Conservation (phyloP, 2,797 vertebrate species). For the Erethizon dorsatum region DNA sequence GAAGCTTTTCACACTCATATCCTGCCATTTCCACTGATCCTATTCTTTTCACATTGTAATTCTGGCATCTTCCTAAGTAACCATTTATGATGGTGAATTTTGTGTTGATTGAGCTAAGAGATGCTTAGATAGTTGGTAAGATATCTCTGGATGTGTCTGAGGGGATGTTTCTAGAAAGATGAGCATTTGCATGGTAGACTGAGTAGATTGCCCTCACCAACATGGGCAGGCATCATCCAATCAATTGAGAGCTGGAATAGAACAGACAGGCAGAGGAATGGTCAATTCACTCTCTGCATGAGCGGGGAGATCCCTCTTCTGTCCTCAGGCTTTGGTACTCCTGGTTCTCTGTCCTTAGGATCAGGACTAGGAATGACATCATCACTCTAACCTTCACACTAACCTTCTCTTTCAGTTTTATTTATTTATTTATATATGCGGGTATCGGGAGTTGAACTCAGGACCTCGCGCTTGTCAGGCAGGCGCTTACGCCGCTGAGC, state of each 20-base stretch:
- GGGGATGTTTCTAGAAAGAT: background rate
- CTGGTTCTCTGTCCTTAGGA: background rate
- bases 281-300: background rate
- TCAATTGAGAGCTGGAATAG: background rate
- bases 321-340: background rate
- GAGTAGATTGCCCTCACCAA: background rate
- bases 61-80: slow-evolving; percentile 53
- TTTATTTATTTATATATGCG: too few species aligned
- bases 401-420: background rate
- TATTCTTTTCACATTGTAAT: slow-evolving; percentile 35
- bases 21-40: background rate
- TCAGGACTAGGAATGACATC: background rate
- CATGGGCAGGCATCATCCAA: background rate
- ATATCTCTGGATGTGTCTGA: background rate
- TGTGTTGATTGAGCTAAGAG: background rate
- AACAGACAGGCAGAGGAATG: background rate
- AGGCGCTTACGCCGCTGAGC: too few species aligned
- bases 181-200: background rate
- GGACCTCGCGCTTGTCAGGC: too few species aligned
- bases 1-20: slow-evolving; percentile 18
- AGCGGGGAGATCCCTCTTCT: background rate
- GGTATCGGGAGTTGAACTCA: too few species aligned
- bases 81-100: background rate
- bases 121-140: background rate
- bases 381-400: too few species aligned